Conservation (phyloP, 2,113 vertebrate genomes). For the Heterotilapia buettikoferi region DNA sequence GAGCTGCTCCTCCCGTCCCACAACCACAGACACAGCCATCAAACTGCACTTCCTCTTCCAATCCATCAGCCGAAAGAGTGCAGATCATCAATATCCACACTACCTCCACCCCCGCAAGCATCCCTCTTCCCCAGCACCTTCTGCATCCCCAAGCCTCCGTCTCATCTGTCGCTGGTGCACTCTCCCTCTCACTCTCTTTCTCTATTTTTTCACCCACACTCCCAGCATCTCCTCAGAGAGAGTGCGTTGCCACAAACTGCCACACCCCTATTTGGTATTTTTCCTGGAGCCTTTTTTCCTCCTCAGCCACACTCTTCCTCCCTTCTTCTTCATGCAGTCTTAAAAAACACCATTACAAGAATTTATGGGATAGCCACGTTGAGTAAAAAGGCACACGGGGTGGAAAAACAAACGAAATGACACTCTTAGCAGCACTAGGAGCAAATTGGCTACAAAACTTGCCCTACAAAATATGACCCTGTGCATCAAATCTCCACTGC, state of each 20-base stretch:
- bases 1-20: not conserved
- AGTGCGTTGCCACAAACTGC: not conserved
- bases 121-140: conserved; percentile 1
- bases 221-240: not conserved
- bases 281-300: accelerated
- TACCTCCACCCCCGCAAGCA: conserved; percentile 19
- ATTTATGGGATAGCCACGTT: not conserved
- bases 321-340: not conserved
- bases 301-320: not conserved
- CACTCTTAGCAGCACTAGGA: not conserved
- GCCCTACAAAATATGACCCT: not conserved
- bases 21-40: conserved; percentile 13
- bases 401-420: not conserved
- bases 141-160: not conserved
- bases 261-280: not conserved
- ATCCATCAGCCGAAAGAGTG: conserved; percentile 58
- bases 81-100: conserved; percentile 59
- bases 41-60: conserved; percentile 42
- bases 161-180: conserved; percentile 32
- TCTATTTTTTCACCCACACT: not conserved
- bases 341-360: not conserved
- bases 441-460: not conserved
- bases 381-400: not conserved
- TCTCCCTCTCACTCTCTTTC: not conserved
- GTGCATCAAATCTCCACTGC: not conserved